Evolutionary conservation across 2,113 vertebrate genomes (phyloP).

Genomic region (Rattus norvegicus): GRCr8 NC_086024.1:96310501-96311000

Average conservation of each 20-base stretch:
- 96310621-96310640: background rate
- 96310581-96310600: conserved; percentile 40
- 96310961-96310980: background rate
- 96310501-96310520: background rate
- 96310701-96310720: conserved; percentile 53
- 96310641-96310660: conserved; percentile 32
- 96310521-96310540: background rate
- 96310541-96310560: background rate
- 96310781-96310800: conserved; percentile 55
- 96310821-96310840: conserved; percentile 32
- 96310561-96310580: conserved; percentile 18
- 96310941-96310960: background rate
- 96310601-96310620: conserved; percentile 64
- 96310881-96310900: conserved; percentile 8
- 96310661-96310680: conserved; percentile 65
- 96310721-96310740: conserved; percentile 71
- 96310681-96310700: conserved; percentile 61
- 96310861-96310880: conserved; percentile 49
- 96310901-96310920: background rate
- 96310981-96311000: background rate
- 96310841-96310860: background rate
- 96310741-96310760: conserved; percentile 45
- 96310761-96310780: background rate
- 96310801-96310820: conserved; percentile 23
- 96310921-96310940: background rate